Base-by-base conservation (phyloP, 1,140 invertebrate species). In the Meloidogyne chitwoodi region DNA sequence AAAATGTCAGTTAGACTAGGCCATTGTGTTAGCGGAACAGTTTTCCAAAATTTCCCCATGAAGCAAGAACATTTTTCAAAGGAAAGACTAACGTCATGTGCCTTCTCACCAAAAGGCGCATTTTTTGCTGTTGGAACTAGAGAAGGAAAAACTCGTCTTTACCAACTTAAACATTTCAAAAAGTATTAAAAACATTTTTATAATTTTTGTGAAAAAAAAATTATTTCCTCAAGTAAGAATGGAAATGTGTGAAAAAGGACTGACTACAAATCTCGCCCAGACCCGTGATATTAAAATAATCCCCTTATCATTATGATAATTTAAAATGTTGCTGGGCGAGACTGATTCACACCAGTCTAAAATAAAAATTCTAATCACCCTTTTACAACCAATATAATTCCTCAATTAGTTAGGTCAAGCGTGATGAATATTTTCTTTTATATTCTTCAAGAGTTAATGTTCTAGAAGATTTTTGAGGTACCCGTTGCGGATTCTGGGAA, bases 41-140 rank as follows among this genome's bases (percentile, higher is more conserved):
- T 82, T 11, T 82, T 77, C 75, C 81, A 79, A 31, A 82, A 82
- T 68, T 82, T 84, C 44, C 81, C 81, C 0, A 31, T 79, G 2
- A 80, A 73, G 26, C 77, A 82, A 44, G 81, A 82, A 69, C 76
- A 80, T 71, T 67, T 84, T 19, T 29, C 63, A n/a, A 61, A 66
- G 34, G 75, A 81, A 61, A 41, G 38, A 2, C 29, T 75, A 22
- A 75, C 62, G 10, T 63, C 22, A 16, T 72, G 48, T 27, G 77
- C 79, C 14, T 78, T 81, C 62, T 81, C 80, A 0, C 80, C 80
- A n/a, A 67, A 79, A 29, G 64, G 71, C 27, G 80, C 65, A 10
- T 82, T 79, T 29, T 69, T 80, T 62, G 75, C 80, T 8, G 69
- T 79, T 62, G 80, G 80, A 27, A 76, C 56, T 12, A 64, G 48